phyloP scores from a whole-genome alignment of 2,113 vertebrate species.

The Ascaphus truei region DNA sequence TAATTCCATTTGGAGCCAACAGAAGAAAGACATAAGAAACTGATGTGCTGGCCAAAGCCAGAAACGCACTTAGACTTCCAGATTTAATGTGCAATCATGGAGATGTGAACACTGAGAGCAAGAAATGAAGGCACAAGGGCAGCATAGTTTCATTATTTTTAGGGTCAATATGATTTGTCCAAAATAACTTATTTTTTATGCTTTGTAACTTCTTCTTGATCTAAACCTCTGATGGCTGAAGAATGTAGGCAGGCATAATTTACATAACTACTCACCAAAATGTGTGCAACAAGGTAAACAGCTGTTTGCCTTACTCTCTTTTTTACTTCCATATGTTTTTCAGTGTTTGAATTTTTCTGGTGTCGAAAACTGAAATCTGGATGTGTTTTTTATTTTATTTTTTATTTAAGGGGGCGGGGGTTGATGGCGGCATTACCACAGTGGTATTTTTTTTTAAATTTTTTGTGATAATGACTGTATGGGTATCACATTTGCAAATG shows the following conservation, averaged over 20 bases:
- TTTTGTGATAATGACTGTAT: constrained; percentile 64
- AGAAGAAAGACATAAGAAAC: constrained; percentile 61
- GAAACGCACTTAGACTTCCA: constrained; percentile 46
- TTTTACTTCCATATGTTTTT: too few relatives aligned
- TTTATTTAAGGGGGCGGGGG: too few relatives aligned
- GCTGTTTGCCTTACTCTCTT: constrained; percentile 63
- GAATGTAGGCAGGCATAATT: constrained; percentile 87
- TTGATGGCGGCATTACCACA: constrained; percentile 54
- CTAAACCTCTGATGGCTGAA: constrained; percentile 81
- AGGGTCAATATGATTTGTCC: constrained; percentile 54
- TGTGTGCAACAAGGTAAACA: constrained; percentile 62
- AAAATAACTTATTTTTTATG: constrained; percentile 57
- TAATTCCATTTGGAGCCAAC: constrained; percentile 56
- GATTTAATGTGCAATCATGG: constrained; percentile 53
- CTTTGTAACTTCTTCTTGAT: constrained; percentile 62
- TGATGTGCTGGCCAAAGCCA: constrained; percentile 50
- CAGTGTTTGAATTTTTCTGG: too few relatives aligned
- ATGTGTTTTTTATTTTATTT: too few relatives aligned
- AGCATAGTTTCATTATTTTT: constrained; percentile 49
- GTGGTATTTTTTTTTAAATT: constrained; percentile 85
- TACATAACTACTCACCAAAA: constrained; percentile 69
- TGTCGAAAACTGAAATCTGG: too few relatives aligned
- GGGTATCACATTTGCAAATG: constrained; percentile 65
- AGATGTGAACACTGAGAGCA: constrained; percentile 48
- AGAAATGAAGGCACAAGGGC: constrained; percentile 52